Base-by-base conservation (phyloP, 2,888 invertebrate genomes). In the Drosophila nigritarsus region DNA sequence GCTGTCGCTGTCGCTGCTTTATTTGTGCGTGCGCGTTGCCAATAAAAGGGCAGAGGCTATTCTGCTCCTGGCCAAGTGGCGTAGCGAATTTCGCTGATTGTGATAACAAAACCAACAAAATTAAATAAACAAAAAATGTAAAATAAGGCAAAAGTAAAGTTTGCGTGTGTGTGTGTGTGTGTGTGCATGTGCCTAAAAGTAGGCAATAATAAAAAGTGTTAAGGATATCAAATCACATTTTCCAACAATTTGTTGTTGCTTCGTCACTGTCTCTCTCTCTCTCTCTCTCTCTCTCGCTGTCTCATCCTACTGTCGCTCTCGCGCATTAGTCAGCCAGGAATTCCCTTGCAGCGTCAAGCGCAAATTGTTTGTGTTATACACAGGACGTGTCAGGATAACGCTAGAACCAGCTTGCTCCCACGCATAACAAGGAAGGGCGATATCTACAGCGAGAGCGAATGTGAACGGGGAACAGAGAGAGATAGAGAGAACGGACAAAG, bases 21-120 rank as follows among this genome's bases (percentile, higher is more conserved):
- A 85, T 82, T 85, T 86, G 84, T 85, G 86, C 86, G 84, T 85
- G 86, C 84, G 86, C 84, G 84, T 86, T 86, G 86, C 82, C 84
- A 85, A 85, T 85, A 86, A 85, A 84, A 84, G 87, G 84, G 86
- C 84, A 86, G 84, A 77, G 85, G 85, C 78, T 56, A 29, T 54
- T 78, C 70, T 70, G 85, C 80, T 81, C 74, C 74, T 79, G 74
- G 76, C 79, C 64, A 79, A 78, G 72, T 75, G 76, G 80, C 83
- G 79, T 66, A 82, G 79, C 83, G 66, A 70, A 80, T 77, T 78
- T 77, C 63, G 74, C 72, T 78, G 65, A 72, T 75, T 85, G 85
- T 83, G 82, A 85, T 87, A 83, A 81, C 74, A 77, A 65, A 70
- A 24, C 45, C 45, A 20, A 63, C 55, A 61, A 49, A 38, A 50